Base-by-base conservation (phyloP, 2,797 vertebrate species). In the Mareca penelope region DNA sequence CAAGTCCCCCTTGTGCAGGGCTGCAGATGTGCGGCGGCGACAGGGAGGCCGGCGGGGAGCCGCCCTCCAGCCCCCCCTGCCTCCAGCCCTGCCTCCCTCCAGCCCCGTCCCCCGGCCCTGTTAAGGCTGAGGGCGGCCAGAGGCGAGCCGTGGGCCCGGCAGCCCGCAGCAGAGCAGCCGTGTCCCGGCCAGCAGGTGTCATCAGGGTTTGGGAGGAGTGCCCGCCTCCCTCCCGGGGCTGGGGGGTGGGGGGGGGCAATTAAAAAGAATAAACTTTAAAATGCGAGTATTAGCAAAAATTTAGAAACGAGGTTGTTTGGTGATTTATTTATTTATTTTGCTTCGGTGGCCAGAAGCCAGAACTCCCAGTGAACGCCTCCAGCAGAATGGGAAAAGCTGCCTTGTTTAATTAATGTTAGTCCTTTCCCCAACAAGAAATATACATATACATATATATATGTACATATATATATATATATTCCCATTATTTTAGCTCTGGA, bases 1-100 rank as follows among this genome's bases (percentile, higher is more conserved):
- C 94, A 91, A 65, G 94, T 69, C 83, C 77, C 89, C 88, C 85
- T 88, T 88, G 94, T 94, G 95, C 90, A 72, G 73, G 65, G 89
- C 88, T 93, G 96, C 93, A 91, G 94, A 89, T 95, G 95, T 84
- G 52, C 75, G 89, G 29, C 60, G 60, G 48, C 23, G 23, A 48
- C 33, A 39, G 48, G 56, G 31, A 53, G 79, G n/a, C 6, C 59
- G 60, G 21, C 57, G 28, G 28, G 63, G 12, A 16, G 46, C 65
- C 11, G 19, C 48, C 15, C 18, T 42, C 33, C 46, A 13, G 23
- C 48, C 12, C 12, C 13, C 7, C 48, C 48, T 24, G 12, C 23
- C 48, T 48, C 46, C 37, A 37, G 26, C 37, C 60, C 26, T 4
- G 2, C 56, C n/a, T 22, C 15, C 33, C 33, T 35, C 59, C 46